Evolutionary conservation across 1,140 invertebrate genomes (phyloP).

Genomic region (Meloidogyne exigua): DNA sequence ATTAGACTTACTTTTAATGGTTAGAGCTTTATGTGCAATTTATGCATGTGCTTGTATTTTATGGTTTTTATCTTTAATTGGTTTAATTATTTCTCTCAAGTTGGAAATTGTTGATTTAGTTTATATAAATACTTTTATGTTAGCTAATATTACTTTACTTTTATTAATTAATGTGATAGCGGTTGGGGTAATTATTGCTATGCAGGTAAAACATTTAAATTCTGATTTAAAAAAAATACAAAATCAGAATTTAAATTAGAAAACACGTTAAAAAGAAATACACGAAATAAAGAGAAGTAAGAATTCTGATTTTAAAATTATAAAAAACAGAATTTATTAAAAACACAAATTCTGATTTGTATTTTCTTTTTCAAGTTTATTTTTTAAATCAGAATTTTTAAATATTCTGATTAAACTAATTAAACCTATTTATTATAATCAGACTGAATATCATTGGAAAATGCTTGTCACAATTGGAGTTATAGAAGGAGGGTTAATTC

Average conservation of each 20-base stretch:
- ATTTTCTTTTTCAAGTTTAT: too few relatives aligned
- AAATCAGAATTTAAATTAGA: background rate
- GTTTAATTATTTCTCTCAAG: conserved; percentile 53
- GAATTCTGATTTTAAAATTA: too few relatives aligned
- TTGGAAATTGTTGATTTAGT: conserved; percentile 59
- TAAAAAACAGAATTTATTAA: too few relatives aligned
- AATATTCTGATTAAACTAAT: too few relatives aligned
- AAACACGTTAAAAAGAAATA: background rate
- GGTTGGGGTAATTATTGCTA: conserved; percentile 50
- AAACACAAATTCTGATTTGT: too few relatives aligned
- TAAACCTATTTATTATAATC: background rate
- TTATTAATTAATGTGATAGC: conserved; percentile 52
- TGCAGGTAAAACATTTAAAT: conserved; percentile 50
- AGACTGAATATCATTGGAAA: conserved; percentile 51
- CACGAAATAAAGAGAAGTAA: too few relatives aligned
- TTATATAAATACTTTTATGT: conserved; percentile 51
- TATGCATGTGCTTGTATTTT: conserved; percentile 46
- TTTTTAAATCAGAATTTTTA: too few relatives aligned
- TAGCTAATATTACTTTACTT: conserved; percentile 48
- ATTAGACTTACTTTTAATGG: conserved; percentile 50
- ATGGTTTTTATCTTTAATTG: conserved; percentile 54
- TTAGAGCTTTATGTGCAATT: conserved; percentile 53
- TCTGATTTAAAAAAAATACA: conserved; percentile 12
- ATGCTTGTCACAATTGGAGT: conserved; percentile 45
- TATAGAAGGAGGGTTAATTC: conserved; percentile 47